phyloP scores from a whole-genome alignment of 2,113 vertebrate species.

The Odontesthes bonariensis region DNA sequence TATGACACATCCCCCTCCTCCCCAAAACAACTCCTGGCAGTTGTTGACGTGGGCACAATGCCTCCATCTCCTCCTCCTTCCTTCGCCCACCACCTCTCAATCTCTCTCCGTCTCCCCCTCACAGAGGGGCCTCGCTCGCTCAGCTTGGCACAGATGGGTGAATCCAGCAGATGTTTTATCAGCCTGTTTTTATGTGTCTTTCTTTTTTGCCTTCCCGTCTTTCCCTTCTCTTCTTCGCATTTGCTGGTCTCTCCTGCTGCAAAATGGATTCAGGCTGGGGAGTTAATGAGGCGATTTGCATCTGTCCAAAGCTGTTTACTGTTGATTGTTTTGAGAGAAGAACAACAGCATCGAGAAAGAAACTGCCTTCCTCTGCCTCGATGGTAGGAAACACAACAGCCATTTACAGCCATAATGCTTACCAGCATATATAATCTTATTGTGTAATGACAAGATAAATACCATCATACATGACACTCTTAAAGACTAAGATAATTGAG shows the following conservation, averaged over 20 bases:
- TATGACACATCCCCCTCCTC: constrained; percentile 46
- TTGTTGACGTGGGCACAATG: constrained; percentile 70
- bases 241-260: constrained; percentile 49
- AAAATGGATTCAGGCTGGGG: constrained; percentile 70
- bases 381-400: too few relatives aligned
- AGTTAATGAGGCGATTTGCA: constrained; percentile 83
- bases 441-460: background rate
- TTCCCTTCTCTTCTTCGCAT: constrained; percentile 7
- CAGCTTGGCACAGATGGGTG: constrained; percentile 78
- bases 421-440: too few relatives aligned
- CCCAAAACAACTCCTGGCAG: constrained; percentile 61
- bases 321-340: constrained; percentile 75
- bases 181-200: constrained; percentile 5
- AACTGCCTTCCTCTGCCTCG: constrained; percentile 10
- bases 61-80: constrained; percentile 57
- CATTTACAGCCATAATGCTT: too few relatives aligned
- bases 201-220: constrained; percentile 11
- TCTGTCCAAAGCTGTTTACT: constrained; percentile 78
- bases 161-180: constrained; percentile 81
- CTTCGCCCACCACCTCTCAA: constrained; percentile 53
- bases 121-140: constrained; percentile 55
- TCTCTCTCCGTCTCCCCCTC: constrained; percentile 43
- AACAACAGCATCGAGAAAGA: constrained; percentile 50
- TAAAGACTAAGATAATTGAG: background rate
- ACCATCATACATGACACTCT: background rate